phyloP scores from a whole-genome alignment of 2,797 vertebrate species.

The Sebastes flavidus region DNA sequence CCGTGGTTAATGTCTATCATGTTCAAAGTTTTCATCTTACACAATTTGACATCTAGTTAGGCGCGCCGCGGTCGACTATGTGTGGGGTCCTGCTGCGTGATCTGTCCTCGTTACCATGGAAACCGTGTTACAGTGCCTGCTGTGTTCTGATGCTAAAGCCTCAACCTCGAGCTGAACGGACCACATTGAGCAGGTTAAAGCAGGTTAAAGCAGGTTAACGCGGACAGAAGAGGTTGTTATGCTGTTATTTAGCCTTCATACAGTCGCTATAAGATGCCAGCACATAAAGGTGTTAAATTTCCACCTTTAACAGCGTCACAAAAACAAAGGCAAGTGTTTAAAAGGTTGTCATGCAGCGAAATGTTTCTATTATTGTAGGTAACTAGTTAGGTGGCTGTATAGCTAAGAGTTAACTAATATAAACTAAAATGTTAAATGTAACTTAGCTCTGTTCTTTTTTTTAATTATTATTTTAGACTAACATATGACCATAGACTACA shows the following conservation, averaged over 20 bases:
- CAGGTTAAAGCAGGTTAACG: neutral
- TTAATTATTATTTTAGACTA: neutral
- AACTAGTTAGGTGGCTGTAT: no score
- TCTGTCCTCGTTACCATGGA: constrained; percentile 50
- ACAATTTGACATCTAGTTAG: constrained; percentile 25
- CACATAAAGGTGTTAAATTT: constrained; percentile 29
- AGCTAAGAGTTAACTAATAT: no score
- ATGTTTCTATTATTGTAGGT: neutral
- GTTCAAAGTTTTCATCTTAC: neutral
- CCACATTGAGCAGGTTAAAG: neutral
- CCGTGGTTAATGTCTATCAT: neutral
- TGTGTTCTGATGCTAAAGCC: neutral
- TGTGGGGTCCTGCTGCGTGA: constrained; percentile 11
- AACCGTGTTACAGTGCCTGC: constrained; percentile 23
- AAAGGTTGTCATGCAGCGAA: neutral
- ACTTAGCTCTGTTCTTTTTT: neutral
- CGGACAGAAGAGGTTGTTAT: neutral
- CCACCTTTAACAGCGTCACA: constrained; percentile 42
- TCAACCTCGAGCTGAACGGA: neutral
- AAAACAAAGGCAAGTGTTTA: constrained; percentile 51
- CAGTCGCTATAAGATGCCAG: constrained; percentile 37
- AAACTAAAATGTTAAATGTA: neutral
- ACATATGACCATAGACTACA: neutral
- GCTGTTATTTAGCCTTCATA: neutral
- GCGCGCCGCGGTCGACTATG: constrained; percentile 44